Conservation (phyloP, 2,888 invertebrate species). For the Drosophila lacicola region DNA sequence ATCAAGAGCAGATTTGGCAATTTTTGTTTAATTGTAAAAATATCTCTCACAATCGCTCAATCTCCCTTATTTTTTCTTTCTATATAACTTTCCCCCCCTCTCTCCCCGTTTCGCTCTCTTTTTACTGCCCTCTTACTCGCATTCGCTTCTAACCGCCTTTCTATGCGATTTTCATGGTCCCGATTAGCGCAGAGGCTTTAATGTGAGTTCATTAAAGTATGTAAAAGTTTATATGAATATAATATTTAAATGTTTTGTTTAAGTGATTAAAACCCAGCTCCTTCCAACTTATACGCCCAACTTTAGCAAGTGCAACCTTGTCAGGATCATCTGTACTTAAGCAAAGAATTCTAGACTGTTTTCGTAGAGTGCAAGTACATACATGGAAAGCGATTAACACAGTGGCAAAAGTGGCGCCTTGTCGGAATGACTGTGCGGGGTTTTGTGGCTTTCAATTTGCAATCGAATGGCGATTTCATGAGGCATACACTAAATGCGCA, state of each 20-base stretch:
- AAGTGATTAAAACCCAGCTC: too few relatives aligned
- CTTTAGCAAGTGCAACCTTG: neutral
- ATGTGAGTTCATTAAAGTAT: too few relatives aligned
- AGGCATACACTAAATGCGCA: constrained; percentile 59
- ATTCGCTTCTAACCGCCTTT: neutral
- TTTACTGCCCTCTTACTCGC: neutral
- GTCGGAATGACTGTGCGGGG: constrained; percentile 3
- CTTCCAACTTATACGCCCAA: neutral
- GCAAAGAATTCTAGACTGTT: neutral
- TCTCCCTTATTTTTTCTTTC: neutral
- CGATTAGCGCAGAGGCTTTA: neutral
- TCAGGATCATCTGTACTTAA: neutral
- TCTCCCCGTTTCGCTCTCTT: neutral
- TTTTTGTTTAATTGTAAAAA: neutral
- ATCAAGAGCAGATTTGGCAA: too few relatives aligned
- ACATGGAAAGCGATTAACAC: constrained; percentile 14
- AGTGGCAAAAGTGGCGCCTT: neutral
- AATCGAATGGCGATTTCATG: constrained; percentile 49
- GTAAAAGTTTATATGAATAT: too few relatives aligned
- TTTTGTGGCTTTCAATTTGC: constrained; percentile 46
- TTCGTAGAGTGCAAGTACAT: neutral
- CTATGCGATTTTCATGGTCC: constrained; percentile 9
- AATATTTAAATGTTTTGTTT: too few relatives aligned
- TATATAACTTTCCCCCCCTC: neutral
- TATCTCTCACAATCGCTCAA: neutral